Percentiles rank a stretch among this genome's conserved stretches.
phyloP scores from a whole-genome alignment of 2,888 invertebrate genomes.

The Cotesia congregata region DNA sequence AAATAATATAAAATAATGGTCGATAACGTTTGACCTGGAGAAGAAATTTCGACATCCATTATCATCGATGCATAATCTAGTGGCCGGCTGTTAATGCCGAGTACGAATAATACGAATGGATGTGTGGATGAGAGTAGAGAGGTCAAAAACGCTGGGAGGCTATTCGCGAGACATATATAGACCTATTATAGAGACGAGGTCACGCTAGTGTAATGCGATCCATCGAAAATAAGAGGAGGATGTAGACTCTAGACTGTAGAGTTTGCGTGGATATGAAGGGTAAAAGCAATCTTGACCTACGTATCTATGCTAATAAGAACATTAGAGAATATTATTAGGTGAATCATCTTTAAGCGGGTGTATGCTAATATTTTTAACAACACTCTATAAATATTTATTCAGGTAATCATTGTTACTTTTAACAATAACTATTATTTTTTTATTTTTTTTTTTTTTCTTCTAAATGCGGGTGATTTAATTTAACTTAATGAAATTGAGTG shows the following conservation, averaged over 20 bases:
- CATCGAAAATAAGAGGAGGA: slow-evolving; percentile 27
- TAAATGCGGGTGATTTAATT: too few relatives aligned
- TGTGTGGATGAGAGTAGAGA: background rate
- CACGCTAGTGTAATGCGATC: slow-evolving; percentile 31
- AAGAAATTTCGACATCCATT: slow-evolving; percentile 17
- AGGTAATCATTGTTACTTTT: slow-evolving; percentile 2
- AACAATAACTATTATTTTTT: background rate
- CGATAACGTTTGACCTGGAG: slow-evolving; percentile 22
- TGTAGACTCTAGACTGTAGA: slow-evolving; percentile 22
- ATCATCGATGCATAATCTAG: slow-evolving; percentile 32
- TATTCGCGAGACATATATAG: slow-evolving; percentile 1
- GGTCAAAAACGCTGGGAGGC: slow-evolving; percentile 13
- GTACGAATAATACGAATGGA: background rate
- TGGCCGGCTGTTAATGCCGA: slow-evolving; percentile 4
- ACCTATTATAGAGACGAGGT: background rate
- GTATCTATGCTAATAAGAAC: slow-evolving; percentile 54
- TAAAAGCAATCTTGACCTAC: slow-evolving; percentile 53
- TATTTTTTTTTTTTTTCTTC: too few relatives aligned
- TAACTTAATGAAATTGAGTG: too few relatives aligned
- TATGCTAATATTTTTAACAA: slow-evolving; percentile 47
- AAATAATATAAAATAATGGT: background rate
- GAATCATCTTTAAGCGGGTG: slow-evolving; percentile 49
- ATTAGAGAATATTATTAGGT: slow-evolving; percentile 50
- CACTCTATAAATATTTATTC: slow-evolving; percentile 37
- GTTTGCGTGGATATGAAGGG: slow-evolving; percentile 51